phyloP scores from a whole-genome alignment of 2,888 invertebrate genomes.

The Clivina fossor region DNA sequence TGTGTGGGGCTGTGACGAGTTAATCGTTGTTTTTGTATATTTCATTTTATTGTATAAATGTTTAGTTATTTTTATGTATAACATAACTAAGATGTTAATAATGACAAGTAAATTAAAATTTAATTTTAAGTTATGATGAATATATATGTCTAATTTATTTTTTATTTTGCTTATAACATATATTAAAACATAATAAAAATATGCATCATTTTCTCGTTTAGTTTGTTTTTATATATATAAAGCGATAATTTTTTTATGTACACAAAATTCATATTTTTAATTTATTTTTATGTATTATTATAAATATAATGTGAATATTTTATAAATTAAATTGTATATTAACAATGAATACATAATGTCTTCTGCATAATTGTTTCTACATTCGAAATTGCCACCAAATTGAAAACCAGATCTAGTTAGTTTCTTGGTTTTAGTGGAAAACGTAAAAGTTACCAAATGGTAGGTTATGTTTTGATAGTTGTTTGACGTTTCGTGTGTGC shows the following conservation, averaged over 20 bases:
- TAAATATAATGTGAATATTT: constrained; percentile 17
- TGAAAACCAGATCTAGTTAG: background rate
- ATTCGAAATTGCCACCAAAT: background rate
- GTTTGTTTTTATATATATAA: constrained; percentile 12
- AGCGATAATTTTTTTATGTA: constrained; percentile 16
- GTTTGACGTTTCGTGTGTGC: too few species aligned
- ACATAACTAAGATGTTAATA: too few species aligned
- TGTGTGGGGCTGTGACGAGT: constrained; percentile 33
- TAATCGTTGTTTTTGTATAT: constrained; percentile 22
- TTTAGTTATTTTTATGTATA: constrained; percentile 15
- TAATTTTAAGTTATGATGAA: constrained; percentile 16
- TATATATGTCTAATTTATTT: constrained; percentile 16
- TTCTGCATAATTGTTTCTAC: background rate
- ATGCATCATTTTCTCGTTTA: constrained; percentile 15
- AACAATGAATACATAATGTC: background rate
- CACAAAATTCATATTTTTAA: constrained; percentile 21
- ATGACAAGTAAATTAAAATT: constrained; percentile 21
- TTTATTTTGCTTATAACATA: constrained; percentile 22
- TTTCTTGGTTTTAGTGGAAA: background rate
- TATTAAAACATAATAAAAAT: constrained; percentile 18
- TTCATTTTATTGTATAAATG: constrained; percentile 23
- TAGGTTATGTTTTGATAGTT: constrained; percentile 23
- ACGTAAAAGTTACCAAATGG: too few species aligned
- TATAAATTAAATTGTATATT: constrained; percentile 21
- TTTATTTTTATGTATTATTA: constrained; percentile 22